Evolutionary conservation across 2,113 vertebrate species (phyloP).

Genomic region (Brachyhypopomus gauderio): DNA sequence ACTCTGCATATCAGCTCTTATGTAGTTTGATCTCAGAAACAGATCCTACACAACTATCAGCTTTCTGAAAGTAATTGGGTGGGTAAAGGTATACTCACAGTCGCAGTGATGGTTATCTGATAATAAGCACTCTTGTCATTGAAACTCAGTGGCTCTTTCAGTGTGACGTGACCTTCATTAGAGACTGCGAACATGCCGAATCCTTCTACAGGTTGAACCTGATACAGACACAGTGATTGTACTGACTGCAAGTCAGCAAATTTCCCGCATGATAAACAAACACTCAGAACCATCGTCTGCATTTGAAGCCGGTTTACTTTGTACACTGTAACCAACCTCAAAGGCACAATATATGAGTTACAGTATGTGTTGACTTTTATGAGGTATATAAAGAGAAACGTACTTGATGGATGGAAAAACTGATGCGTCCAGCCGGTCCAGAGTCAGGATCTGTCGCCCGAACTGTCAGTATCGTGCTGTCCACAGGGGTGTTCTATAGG

Average conservation of each 20-base stretch:
- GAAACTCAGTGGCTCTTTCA: constrained; percentile 71
- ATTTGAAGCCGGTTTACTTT: no score
- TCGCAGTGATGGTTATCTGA: constrained; percentile 71
- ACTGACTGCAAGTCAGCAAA: background rate
- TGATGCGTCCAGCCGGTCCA: background rate
- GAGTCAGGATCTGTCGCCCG: constrained; percentile 57
- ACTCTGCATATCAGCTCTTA: no score
- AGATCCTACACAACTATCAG: no score
- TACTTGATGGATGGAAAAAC: constrained; percentile 67
- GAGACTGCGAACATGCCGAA: constrained; percentile 67
- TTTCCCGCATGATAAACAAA: background rate
- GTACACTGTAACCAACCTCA: no score
- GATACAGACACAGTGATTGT: constrained; percentile 21
- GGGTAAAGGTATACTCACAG: constrained; percentile 64
- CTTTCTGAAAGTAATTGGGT: background rate
- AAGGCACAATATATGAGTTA: no score
- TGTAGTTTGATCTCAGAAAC: no score
- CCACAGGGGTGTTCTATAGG: constrained; percentile 51
- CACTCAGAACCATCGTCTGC: no score
- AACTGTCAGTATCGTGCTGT: constrained; percentile 50
- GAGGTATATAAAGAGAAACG: background rate
- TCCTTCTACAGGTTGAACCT: constrained; percentile 73
- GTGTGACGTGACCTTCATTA: constrained; percentile 65
- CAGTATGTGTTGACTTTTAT: no score
- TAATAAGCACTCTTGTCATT: constrained; percentile 78